A percentile compares a stretch with the other conserved stretches of the same genome.
Evolutionary conservation across 2,797 vertebrate species (phyloP).

Genomic region (Pipistrellus kuhlii): DNA sequence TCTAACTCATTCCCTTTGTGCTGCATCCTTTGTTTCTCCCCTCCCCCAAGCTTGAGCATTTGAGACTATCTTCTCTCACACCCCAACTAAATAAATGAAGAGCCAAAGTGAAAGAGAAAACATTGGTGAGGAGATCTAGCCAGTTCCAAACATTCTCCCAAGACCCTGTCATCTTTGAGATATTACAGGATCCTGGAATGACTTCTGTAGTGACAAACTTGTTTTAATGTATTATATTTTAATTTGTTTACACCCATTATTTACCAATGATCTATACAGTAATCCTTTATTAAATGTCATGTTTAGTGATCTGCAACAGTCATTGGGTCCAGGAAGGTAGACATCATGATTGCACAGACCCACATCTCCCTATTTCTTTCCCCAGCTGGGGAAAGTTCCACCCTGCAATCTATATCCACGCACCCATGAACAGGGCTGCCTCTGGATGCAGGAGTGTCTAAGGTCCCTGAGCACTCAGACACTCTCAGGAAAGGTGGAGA

Average conservation of each 20-base stretch:
- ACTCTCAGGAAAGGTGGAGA: too few relatives aligned
- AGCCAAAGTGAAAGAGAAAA: not conserved
- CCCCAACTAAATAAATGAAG: not conserved
- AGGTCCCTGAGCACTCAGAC: not conserved
- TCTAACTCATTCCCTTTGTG: rapidly evolving
- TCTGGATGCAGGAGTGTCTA: rapidly evolving
- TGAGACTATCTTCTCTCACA: not conserved
- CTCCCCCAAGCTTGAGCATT: not conserved
- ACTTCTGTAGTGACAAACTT: not conserved
- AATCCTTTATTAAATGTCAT: not conserved
- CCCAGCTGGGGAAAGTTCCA: rapidly evolving
- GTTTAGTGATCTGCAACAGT: not conserved
- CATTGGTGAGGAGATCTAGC: rapidly evolving
- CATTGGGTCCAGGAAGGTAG: not conserved
- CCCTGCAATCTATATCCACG: too few relatives aligned
- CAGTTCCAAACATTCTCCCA: rapidly evolving
- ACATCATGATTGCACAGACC: not conserved
- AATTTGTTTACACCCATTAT: not conserved
- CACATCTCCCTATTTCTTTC: not conserved
- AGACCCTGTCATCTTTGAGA: not conserved
- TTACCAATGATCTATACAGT: not conserved
- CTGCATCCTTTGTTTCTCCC: rapidly evolving
- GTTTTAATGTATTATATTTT: not conserved
- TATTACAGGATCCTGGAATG: not conserved
- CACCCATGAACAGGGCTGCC: rapidly evolving